Evolutionary conservation across 92 coral and sea anemone species (phyloP).

Genomic region (Actinostola sp.): DNA sequence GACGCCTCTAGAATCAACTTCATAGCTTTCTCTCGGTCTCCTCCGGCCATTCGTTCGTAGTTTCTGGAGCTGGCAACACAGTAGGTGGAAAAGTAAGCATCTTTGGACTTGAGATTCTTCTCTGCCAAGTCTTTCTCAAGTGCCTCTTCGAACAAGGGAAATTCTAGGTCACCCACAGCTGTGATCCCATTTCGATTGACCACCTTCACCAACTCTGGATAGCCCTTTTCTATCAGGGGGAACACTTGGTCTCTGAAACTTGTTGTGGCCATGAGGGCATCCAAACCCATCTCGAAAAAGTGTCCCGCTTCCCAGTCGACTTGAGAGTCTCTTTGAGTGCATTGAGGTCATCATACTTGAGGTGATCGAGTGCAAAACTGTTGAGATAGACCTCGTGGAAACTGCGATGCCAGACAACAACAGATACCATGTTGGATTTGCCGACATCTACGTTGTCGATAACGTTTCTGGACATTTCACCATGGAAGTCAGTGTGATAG

Average conservation of each 20-base stretch:
- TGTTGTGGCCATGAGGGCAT: conserved; percentile 24
- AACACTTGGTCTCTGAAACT: not conserved
- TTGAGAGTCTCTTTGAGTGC: conserved; percentile 28
- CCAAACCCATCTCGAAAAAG: conserved; percentile 53
- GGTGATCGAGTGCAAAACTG: conserved; percentile 23
- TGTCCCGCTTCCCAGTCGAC: conserved; percentile 51
- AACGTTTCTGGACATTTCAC: conserved; percentile 22
- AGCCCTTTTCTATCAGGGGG: conserved; percentile 34
- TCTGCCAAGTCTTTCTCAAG: not conserved
- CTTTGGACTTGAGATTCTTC: conserved; percentile 26
- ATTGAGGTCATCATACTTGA: conserved; percentile 14
- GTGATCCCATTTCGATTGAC: conserved; percentile 32
- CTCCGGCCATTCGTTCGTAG: conserved; percentile 1
- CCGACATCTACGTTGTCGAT: conserved; percentile 9
- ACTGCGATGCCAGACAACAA: conserved; percentile 50
- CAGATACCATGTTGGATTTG: not conserved
- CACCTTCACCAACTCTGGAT: conserved; percentile 27
- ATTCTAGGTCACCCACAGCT: conserved; percentile 44
- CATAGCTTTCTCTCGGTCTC: conserved; percentile 23
- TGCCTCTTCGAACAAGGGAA: conserved; percentile 27
- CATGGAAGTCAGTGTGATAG: conserved; percentile 36
- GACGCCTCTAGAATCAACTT: conserved; percentile 16
- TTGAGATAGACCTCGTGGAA: conserved; percentile 49
- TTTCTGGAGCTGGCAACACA: conserved; percentile 36
- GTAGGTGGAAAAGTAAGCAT: conserved; percentile 40